These are phyloP conservation scores for Molanna angustata DNA, from an alignment of 2,888 invertebrate species.

Conservation along the genomic window DNA sequence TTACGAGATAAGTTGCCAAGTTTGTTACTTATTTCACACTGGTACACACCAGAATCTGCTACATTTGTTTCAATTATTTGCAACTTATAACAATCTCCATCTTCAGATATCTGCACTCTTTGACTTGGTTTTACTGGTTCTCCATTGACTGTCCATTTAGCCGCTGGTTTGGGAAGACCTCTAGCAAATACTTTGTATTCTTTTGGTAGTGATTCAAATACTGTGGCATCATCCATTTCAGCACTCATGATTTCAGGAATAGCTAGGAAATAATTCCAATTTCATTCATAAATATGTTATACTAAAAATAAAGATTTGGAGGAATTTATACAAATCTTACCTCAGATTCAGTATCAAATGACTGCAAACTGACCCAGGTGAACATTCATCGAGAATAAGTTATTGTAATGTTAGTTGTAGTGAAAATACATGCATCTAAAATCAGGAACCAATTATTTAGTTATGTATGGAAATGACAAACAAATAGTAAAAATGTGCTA, in stretches of 20 bases:
- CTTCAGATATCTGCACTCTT: constrained; percentile 60
- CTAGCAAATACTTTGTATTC: constrained; percentile 75
- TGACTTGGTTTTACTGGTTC: constrained; percentile 66
- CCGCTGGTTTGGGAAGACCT: constrained; percentile 74
- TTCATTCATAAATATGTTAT: neutral
- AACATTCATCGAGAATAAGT: neutral
- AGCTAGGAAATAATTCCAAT: constrained; percentile 45
- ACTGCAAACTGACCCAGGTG: constrained; percentile 1
- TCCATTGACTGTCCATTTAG: constrained; percentile 76
- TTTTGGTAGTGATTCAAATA: constrained; percentile 78
- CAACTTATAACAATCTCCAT: constrained; percentile 70
- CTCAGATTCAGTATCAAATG: neutral
- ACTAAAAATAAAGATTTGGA: neutral
- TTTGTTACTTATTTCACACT: constrained; percentile 78
- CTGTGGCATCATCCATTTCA: constrained; percentile 69
- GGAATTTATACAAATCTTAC: constrained; percentile 7
- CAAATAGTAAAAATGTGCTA: too few species aligned
- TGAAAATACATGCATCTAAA: constrained; percentile 10
- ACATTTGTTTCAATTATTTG: constrained; percentile 67
- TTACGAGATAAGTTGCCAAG: constrained; percentile 74
- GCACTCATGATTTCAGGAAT: constrained; percentile 70
- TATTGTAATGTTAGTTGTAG: neutral
- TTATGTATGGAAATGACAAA: neutral
- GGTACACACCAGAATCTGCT: constrained; percentile 78
- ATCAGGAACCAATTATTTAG: neutral